Evolutionary conservation across 2,888 invertebrate genomes (phyloP), one percentile per base, ranked within the genome.

Genomic region (Leucania comma): DNA sequence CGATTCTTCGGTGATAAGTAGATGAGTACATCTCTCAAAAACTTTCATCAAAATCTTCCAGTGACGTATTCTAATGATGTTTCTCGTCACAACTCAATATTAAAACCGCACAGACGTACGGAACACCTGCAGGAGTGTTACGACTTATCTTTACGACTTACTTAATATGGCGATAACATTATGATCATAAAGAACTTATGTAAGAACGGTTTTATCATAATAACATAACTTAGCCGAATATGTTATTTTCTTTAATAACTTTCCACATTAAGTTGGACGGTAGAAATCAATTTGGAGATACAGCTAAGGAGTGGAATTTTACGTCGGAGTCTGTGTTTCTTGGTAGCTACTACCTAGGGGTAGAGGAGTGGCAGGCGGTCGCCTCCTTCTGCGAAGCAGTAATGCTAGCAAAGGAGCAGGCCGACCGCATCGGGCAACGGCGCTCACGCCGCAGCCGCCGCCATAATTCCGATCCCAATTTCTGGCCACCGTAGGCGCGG

Each of bases 101-200:
- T 69, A 65, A 38, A 59, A 50, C 61, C 73, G 38, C 68, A 67
- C 26, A 59, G 46, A 48, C 65, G n/a, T 24, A 59, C 20, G 59
- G 59, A 29, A 73, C 80, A 82, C 80, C 83, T 80, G 78, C 71
- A 56, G 71, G 63, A 60, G 68, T 50, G 32, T 82, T 72, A 82
- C 61, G 69, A 65, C 64, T 58, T 29, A 22, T 32, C 61, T 72
- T 83, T 75, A 73, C 51, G 83, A 68, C 50, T 54, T 29, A 76
- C 69, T 81, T 81, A 75, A 76, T 81, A 68, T 61, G 22, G n/a
- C 63, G 75, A 68, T 79, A 79, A 70, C 57, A 59, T 80, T 72
- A 68, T 56, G 14, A n/a, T 35, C 79, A 54, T 81, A 72, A 81
- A 80, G 63, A 77, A 76, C 78, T 75, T 81, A 68, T 67, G 64